These are phyloP conservation scores for Temnothorax rugatulus DNA, from an alignment of 2,888 invertebrate species.

Conservation along the genomic window DNA sequence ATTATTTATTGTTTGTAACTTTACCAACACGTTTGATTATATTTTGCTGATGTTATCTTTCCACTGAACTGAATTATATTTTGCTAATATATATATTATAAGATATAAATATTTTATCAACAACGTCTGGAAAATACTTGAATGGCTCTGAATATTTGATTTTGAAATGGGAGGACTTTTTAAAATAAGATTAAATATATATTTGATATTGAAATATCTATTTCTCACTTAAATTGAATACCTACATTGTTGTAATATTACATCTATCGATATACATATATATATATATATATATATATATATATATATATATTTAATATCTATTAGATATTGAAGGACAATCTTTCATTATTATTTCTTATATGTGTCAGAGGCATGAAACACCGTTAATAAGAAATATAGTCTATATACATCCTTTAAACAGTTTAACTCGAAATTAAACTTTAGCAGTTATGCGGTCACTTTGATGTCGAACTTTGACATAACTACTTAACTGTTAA, in stretches of 20 bases:
- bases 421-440: neutral
- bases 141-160: neutral
- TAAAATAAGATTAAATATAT: neutral
- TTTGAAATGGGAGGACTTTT: neutral
- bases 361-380: neutral
- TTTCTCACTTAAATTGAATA: neutral
- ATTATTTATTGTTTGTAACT: neutral
- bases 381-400: neutral
- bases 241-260: neutral
- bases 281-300: neutral
- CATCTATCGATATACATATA: neutral
- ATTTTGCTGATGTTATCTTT: neutral
- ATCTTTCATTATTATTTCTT: neutral
- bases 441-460: constrained; percentile 6
- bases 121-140: neutral
- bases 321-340: neutral
- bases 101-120: neutral
- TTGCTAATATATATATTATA: neutral
- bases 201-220: neutral
- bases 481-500: constrained; percentile 15
- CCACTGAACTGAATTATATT: neutral
- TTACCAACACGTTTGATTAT: neutral
- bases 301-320: neutral
- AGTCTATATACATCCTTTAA: neutral
- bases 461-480: constrained; percentile 17